phyloP scores from a whole-genome alignment of 2,113 vertebrate genomes.

The Cottus gobio region DNA sequence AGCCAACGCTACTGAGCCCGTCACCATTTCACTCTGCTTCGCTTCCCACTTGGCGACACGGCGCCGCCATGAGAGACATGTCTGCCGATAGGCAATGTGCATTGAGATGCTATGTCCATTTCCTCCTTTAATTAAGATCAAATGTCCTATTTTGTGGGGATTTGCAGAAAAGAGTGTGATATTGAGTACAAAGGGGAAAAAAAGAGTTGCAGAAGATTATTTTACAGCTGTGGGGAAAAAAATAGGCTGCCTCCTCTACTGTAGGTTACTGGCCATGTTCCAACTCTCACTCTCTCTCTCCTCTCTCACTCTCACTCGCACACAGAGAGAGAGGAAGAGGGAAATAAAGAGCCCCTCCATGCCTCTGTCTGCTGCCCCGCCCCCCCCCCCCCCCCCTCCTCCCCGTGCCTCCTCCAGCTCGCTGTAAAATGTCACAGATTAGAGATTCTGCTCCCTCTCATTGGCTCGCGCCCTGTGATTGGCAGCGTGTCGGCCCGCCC shows the following conservation, averaged over 20 bases:
- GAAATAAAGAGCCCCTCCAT: slow-evolving; percentile 66
- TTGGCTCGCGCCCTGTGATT: slow-evolving; percentile 56
- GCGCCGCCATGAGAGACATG: background rate
- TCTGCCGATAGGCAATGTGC: background rate
- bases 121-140: background rate
- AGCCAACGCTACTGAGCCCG: slow-evolving; percentile 51
- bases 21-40: slow-evolving; percentile 43
- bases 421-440: slow-evolving; percentile 51
- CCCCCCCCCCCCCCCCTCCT: slow-evolving; percentile 41
- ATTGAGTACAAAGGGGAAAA: background rate
- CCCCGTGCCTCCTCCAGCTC: slow-evolving; percentile 12
- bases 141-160: background rate
- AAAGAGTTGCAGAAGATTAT: slow-evolving; percentile 28
- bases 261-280: slow-evolving; percentile 71
- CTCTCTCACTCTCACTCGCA: slow-evolving; percentile 3
- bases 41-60: background rate
- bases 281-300: slow-evolving; percentile 55
- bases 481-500: slow-evolving; percentile 58
- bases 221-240: slow-evolving; percentile 62
- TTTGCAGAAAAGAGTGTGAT: background rate
- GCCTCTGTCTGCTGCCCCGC: slow-evolving; percentile 63
- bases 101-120: background rate
- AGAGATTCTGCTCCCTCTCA: slow-evolving; percentile 38
- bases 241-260: slow-evolving; percentile 65
- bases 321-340: slow-evolving; percentile 40